Evolutionary conservation across 2,113 vertebrate species (phyloP).

Genomic region (Cavia porcellus): DNA sequence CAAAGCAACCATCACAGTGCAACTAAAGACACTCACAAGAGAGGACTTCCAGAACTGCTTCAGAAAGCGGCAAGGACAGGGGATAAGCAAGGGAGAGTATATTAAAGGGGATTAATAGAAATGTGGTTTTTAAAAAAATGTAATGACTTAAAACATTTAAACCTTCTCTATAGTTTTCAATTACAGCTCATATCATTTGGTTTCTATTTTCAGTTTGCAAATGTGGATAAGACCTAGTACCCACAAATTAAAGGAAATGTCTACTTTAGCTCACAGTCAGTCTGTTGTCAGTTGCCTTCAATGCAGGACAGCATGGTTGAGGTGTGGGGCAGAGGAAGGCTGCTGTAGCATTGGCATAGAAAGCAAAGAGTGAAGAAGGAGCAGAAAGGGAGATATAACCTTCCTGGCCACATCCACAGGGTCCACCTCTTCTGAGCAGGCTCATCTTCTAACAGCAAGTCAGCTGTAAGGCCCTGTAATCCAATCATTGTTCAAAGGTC

Average conservation of each 20-base stretch:
- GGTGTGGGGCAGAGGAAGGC: background rate
- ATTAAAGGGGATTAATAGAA: background rate
- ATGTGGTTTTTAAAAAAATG: background rate
- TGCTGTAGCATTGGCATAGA: background rate
- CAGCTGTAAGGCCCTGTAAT: background rate
- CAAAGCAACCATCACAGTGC: background rate
- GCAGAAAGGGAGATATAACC: background rate
- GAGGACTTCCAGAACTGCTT: background rate
- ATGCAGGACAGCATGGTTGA: background rate
- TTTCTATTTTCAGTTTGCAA: slow-evolving; percentile 41
- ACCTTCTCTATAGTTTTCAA: background rate
- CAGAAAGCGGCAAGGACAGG: background rate
- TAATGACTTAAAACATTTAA: background rate
- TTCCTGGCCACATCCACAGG: background rate
- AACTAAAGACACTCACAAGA: background rate
- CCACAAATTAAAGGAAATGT: background rate
- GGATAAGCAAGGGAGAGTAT: background rate
- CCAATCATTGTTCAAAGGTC: background rate
- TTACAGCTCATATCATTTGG: slow-evolving; percentile 9
- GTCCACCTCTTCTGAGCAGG: background rate
- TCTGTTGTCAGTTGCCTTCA: background rate
- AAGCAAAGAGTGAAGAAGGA: background rate
- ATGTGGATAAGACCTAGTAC: background rate
- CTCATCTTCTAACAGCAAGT: background rate
- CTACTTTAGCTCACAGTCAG: background rate